phyloP scores from a whole-genome alignment of 2,888 invertebrate species.

The Acutogordius australiensis region DNA sequence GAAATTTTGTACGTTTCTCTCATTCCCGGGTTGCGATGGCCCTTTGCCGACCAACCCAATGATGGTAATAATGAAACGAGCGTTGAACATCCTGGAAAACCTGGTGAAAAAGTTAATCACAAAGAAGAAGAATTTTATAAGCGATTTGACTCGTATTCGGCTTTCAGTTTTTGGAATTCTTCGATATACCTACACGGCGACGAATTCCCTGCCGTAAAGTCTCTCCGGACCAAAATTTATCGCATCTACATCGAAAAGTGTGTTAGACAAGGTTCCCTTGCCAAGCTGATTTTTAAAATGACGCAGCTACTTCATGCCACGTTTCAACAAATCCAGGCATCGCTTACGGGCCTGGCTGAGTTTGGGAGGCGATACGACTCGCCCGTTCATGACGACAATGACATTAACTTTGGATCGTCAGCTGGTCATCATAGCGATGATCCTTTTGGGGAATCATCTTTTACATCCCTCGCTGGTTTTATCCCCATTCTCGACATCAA shows the following conservation, averaged over 20 bases:
- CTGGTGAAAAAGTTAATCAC: background rate
- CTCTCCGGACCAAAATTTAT: slow-evolving; percentile 16
- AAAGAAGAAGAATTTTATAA: too few species aligned
- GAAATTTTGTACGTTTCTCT: slow-evolving; percentile 19
- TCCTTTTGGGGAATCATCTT: too few species aligned
- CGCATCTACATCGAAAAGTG: slow-evolving; percentile 55
- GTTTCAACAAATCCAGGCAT: slow-evolving; percentile 21
- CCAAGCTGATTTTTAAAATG: slow-evolving; percentile 47
- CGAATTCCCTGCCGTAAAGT: background rate
- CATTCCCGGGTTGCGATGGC: background rate
- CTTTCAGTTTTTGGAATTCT: background rate
- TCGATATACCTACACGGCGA: background rate
- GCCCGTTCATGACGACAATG: background rate
- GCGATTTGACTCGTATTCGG: background rate
- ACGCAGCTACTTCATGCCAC: slow-evolving; percentile 27
- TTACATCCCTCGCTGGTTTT: background rate
- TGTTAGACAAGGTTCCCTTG: slow-evolving; percentile 52
- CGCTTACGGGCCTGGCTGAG: slow-evolving; percentile 19
- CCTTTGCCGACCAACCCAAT: background rate
- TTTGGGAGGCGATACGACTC: slow-evolving; percentile 9
- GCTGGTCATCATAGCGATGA: too few species aligned
- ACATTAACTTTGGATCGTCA: background rate
- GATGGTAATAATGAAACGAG: background rate
- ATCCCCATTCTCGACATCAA: background rate
- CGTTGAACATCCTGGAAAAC: background rate